Evolutionary conservation across 2,113 vertebrate genomes (phyloP).

Genomic region (Phalacrocorax brasilianus): DNA sequence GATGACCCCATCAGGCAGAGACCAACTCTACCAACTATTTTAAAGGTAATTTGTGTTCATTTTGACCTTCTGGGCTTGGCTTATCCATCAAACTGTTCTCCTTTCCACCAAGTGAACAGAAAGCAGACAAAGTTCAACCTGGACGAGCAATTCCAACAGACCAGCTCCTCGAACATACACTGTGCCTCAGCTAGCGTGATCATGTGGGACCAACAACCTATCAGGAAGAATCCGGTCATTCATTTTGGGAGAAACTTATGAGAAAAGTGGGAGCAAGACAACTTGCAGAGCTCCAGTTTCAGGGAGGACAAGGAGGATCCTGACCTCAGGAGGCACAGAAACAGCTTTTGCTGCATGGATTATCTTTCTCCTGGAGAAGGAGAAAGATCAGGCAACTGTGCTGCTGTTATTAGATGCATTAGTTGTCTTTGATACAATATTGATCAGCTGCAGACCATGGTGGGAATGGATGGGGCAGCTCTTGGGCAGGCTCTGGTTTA

Average conservation of each 20-base stretch:
- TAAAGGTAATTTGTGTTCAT: slow-evolving; percentile 5
- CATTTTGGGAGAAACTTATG: not conserved
- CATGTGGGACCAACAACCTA: not conserved
- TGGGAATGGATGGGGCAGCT: not conserved
- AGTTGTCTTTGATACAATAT: not conserved
- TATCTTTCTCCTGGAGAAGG: not conserved
- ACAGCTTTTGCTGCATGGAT: not conserved
- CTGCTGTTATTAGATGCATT: not conserved
- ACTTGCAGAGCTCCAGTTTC: not conserved
- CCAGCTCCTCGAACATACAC: not conserved
- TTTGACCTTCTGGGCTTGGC: not conserved
- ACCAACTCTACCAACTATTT: not conserved
- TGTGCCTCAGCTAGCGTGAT: not conserved
- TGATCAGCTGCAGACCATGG: not conserved
- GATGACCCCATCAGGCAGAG: not conserved
- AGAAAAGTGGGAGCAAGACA: not conserved
- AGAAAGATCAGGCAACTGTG: not conserved
- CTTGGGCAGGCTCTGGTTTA: not conserved
- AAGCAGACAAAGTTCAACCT: not conserved
- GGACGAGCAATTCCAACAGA: not conserved
- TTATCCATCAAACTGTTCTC: slow-evolving; percentile 1
- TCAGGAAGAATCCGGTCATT: not conserved
- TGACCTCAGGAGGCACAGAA: not conserved
- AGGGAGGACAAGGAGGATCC: not conserved
- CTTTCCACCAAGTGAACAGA: not conserved